These are phyloP conservation scores for Flabesymbios commensalis DNA, from an alignment of 2,888 invertebrate species.

Conservation along the genomic window DNA sequence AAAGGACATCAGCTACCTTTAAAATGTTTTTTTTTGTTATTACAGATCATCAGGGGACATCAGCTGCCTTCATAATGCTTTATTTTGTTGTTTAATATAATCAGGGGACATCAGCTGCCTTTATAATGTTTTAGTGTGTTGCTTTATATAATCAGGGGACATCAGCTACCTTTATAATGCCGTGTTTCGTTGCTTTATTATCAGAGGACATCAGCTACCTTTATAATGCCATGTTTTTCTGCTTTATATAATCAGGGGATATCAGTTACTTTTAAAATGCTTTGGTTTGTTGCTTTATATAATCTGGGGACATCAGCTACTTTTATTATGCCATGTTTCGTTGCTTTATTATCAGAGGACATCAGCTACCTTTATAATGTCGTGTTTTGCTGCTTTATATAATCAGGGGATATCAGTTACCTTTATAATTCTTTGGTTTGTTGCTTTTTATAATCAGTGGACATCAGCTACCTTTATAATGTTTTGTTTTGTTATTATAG, in stretches of 20 bases:
- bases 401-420: neutral
- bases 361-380: neutral
- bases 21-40: neutral
- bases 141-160: neutral
- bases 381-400: neutral
- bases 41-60: neutral
- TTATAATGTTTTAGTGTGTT: neutral
- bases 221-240: neutral
- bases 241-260: neutral
- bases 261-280: neutral
- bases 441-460: neutral
- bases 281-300: neutral
- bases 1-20: too few species aligned
- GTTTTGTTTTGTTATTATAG: neutral
- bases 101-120: too few species aligned
- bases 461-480: too few species aligned
- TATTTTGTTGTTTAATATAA: constrained; percentile 55
- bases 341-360: neutral
- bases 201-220: too few species aligned
- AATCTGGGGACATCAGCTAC: neutral
- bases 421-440: neutral
- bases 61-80: neutral
- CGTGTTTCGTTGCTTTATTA: constrained; percentile 55
- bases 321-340: neutral
- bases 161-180: neutral